phyloP scores from a whole-genome alignment of 2,888 invertebrate species.

The Aspidapion aeneum region DNA sequence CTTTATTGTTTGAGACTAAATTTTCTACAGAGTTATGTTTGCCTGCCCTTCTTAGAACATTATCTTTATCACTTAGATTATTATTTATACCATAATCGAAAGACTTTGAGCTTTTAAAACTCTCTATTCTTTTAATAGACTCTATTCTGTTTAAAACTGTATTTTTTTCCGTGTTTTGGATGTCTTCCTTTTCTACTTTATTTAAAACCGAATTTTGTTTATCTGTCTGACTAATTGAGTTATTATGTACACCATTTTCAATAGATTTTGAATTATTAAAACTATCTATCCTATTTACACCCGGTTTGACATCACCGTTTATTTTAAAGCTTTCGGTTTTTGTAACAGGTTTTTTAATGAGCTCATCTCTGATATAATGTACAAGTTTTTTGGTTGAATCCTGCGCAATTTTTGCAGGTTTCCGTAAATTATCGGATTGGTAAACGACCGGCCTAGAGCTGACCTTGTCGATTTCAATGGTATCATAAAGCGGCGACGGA shows the following conservation, averaged over 20 bases:
- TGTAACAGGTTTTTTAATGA: slow-evolving; percentile 13
- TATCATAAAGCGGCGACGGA: slow-evolving; percentile 23
- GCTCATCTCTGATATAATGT: slow-evolving; percentile 1
- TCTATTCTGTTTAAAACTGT: too few relatives aligned
- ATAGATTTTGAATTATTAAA: background rate
- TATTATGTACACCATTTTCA: background rate
- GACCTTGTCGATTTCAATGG: slow-evolving; percentile 33
- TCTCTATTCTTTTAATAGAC: too few relatives aligned
- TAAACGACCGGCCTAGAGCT: slow-evolving; percentile 41
- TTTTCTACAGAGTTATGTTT: too few relatives aligned
- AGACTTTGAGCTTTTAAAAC: too few relatives aligned
- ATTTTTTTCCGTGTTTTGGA: too few relatives aligned
- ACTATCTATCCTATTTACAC: background rate
- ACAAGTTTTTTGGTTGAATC: background rate
- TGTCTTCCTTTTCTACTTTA: too few relatives aligned
- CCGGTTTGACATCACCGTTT: background rate
- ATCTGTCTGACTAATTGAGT: too few relatives aligned
- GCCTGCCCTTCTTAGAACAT: too few relatives aligned
- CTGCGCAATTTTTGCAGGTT: background rate
- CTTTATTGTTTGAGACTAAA: too few relatives aligned
- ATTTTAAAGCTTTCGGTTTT: background rate
- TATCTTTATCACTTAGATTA: too few relatives aligned
- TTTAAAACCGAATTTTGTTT: too few relatives aligned
- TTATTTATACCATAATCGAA: too few relatives aligned
- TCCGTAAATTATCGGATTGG: slow-evolving; percentile 36